Evolutionary conservation across 2,797 vertebrate genomes (phyloP), one percentile per base, ranked within the genome.

Genomic region (Ptychadena robeensis): DNA sequence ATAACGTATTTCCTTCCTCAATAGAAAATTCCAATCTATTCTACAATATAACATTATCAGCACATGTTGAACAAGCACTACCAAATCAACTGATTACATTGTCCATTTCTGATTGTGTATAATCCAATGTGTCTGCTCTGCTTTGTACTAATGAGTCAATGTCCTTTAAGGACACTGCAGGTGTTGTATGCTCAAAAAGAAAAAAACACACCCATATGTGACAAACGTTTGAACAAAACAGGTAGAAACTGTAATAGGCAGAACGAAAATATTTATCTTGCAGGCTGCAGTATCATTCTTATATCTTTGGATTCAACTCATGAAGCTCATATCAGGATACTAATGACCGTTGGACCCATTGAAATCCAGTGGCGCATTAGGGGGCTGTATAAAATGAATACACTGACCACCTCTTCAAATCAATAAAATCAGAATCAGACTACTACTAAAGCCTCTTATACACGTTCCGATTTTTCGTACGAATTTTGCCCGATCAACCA

Each of bases 51-150:
- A 11, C 34, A 40, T 79, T 79, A 79, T 79, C 76, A 79, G 64
- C n/a, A 32, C 12, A 78, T 67, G 64, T 78, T 68, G 64, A 67
- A 78, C 30, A 57, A 78, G 75, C 75, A 68, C 30, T 69, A 57
- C 30, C 40, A 57, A 79, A 79, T 79, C 65, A 79, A 69, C 76
- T 79, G 76, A 79, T 79, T 79, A 79, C 76, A 79, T 79, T 69
- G 76, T 79, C 76, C 76, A 79, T 31, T 57, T 32, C 2, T 79
- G 76, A 79, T 79, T 79, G 76, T 79, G 44, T 79, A 27, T 59
- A 68, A 79, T 79, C 76, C 64, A 79, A 69, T 28, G 65, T 79
- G 64, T 79, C 76, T 27, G 38, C 37, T 53, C 73, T 18, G 59
- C 2, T 66, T 66, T 65, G 61, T 34, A n/a, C 65, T 79, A 79